Base-by-base conservation (phyloP, 2,888 invertebrate species). In the Bombylius major region DNA sequence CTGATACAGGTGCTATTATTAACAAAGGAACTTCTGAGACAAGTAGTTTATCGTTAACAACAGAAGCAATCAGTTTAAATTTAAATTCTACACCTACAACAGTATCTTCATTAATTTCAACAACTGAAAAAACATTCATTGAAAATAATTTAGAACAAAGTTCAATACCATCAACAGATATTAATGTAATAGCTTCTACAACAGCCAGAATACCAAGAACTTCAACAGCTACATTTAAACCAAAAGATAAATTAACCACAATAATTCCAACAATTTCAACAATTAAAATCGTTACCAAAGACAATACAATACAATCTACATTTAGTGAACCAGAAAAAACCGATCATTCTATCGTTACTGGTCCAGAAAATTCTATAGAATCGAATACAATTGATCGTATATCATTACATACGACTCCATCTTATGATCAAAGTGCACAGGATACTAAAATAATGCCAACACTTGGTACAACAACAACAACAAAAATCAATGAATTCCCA, bases 371-470 rank as follows among this genome's bases (percentile, higher is more conserved):
- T 55, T 64, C 69, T 53, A 62, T 67, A 49, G 70, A 70, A 59
- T 69, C 65, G 33, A 70, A 70, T 63, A 65, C 66, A 58, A 66
- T 70, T 55, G 65, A 70, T 61, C 63, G 62, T 36, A 45, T 63
- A 32, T 58, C 59, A 61, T 53, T 61, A 52, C 31, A 57, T 51
- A 51, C 61, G 56, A 57, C 61, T 57, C 50, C 54, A 51, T 13
- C 42, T 5, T 32, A 14, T 5, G 50, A 54, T 49, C 69, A 64
- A 57, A 65, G 62, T 36, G 34, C 50, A 9, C 45, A 34, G 13
- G 55, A 51, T 12, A 45, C 13, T n/a, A 55, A 39, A 6, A 50
- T 46, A 39, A 47, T 50, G 55, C 39, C 50, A 14, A 50, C 54
- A 42, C 44, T 48, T 7, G 11, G 12, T 14, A 54, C 54, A 5